Base-by-base conservation (phyloP, 2,888 invertebrate species). In the Tortricodes alternella region DNA sequence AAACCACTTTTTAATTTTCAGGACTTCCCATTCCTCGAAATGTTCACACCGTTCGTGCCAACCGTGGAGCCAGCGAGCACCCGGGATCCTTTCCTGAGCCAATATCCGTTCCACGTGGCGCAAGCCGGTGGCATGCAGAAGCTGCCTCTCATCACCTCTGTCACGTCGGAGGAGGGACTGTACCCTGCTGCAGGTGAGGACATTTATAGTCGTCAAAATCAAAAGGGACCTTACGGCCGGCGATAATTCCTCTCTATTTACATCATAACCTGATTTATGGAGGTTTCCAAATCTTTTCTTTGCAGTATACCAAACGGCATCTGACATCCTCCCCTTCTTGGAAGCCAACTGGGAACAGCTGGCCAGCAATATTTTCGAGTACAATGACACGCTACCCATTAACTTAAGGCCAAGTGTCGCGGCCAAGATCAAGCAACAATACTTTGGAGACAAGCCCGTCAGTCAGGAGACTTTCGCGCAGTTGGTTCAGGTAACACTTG, bases 161-260 rank as follows among this genome's bases (percentile, higher is more conserved):
- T 94, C 44, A 93, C 94, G 0, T 92, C 93, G 16, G 93, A 95
- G 46, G 96, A 96, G 78, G 96, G 96, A 52, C 84, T 95, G 15
- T 95, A 94, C 67, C 95, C 95, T 21, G 94, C 92, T 34, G 92
- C 93, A 70, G 92, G 95, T 94, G 80, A 78, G 65, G 9, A 29
- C n/a, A n/a, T n/a, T n/a, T n/a, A n/a, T n/a, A n/a, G n/a, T n/a
- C n/a, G n/a, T n/a, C n/a, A n/a, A n/a, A n/a, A n/a, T n/a, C n/a
- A n/a, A n/a, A n/a, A 1, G 11, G 5, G 21, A 21, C 21, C 29
- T n/a, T 11, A 9, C 3, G 4, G 27, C 24, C 27, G 9, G 3
- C 2, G 2, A 9, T 24, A 2, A 8, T 2, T 8, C 23, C 5
- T 23, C 23, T 1, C 23, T 7, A 1, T 7, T 1, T 23, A 23